Conservation (phyloP, 2,888 invertebrate genomes). For the Geotrupes spiniger region DNA sequence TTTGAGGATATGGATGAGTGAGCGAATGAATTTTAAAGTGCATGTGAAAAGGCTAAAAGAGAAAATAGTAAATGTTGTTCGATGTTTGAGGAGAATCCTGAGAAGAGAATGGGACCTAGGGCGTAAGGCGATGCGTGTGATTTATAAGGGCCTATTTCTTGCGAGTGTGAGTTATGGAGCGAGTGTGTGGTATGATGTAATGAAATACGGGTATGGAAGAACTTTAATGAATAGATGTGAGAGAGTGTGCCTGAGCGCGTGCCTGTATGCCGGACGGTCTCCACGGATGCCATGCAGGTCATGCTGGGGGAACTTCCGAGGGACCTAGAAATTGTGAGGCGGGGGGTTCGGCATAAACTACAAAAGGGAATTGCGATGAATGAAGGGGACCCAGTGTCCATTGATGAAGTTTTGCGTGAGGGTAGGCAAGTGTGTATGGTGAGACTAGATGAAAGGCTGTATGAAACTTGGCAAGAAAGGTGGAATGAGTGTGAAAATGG, state of each 20-base stretch:
- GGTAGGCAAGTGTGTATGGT: background rate
- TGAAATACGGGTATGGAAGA: slow-evolving; percentile 3
- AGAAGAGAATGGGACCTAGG: slow-evolving; percentile 22
- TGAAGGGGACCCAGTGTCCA: background rate
- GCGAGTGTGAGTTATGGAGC: slow-evolving; percentile 10
- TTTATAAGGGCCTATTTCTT: background rate
- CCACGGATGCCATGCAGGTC: slow-evolving; percentile 2
- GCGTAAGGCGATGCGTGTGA: background rate
- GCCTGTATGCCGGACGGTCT: slow-evolving; percentile 3
- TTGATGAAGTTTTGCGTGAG: too few relatives aligned
- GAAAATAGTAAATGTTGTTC: background rate
- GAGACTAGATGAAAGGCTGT: background rate
- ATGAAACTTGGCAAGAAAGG: background rate
- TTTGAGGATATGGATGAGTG: background rate
- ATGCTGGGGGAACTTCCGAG: background rate
- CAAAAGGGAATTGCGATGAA: background rate
- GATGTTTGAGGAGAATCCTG: slow-evolving; percentile 8
- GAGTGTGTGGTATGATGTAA: slow-evolving; percentile 13
- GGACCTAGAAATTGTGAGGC: background rate
- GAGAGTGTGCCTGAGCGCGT: slow-evolving; percentile 1
- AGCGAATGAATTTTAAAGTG: background rate
- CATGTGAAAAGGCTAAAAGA: background rate
- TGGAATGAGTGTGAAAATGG: background rate
- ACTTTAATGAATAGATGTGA: slow-evolving; percentile 12
- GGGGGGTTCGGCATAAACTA: background rate